phyloP scores from a whole-genome alignment of 2,113 vertebrate genomes.

The Picathartes gymnocephalus region DNA sequence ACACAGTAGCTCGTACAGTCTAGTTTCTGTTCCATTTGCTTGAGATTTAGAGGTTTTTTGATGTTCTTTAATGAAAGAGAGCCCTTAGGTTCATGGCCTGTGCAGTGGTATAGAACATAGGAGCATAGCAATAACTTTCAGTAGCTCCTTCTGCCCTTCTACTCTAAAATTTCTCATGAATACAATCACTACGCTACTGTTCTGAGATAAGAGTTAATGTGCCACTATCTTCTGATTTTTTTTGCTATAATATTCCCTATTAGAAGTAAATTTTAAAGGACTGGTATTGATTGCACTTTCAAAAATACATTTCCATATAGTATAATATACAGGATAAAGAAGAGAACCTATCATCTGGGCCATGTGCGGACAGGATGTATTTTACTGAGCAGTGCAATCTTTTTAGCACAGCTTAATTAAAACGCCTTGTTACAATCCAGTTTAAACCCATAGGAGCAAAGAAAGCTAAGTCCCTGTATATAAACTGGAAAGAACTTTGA shows the following conservation, averaged over 20 bases:
- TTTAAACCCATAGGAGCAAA: too few relatives aligned
- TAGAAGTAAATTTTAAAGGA: neutral
- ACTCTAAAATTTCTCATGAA: neutral
- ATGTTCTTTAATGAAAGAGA: neutral
- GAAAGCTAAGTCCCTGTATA: too few relatives aligned
- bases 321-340: neutral
- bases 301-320: neutral
- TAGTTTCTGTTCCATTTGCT: neutral
- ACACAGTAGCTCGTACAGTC: accelerated
- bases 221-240: neutral
- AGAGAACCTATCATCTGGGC: neutral
- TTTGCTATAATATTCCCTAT: neutral
- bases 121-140: neutral
- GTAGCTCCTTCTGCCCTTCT: neutral
- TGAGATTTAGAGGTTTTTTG: accelerated
- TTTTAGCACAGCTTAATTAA: neutral
- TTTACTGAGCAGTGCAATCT: neutral
- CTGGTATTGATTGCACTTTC: neutral
- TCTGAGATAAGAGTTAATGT: neutral
- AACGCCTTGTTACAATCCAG: neutral
- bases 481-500: too few relatives aligned
- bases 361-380: neutral
- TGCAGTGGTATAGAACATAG: neutral
- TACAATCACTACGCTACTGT: neutral
- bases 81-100: neutral